Evolutionary conservation across 2,113 vertebrate genomes (phyloP).

Genomic region (Cyprinodon variegatus): DNA sequence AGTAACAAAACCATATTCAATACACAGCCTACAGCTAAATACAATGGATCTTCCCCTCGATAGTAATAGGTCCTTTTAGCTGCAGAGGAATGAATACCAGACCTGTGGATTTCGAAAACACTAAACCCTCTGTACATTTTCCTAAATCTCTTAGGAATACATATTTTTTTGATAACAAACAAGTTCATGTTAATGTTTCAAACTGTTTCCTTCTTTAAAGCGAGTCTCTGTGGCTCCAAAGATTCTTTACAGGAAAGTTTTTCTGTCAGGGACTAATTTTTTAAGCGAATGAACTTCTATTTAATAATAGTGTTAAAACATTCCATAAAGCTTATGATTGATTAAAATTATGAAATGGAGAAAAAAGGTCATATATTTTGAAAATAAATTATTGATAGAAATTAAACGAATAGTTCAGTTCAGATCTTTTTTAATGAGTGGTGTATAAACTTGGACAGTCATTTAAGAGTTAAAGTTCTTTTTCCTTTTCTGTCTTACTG

Average conservation of each 20-base stretch:
- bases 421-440: neutral
- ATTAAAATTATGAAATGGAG: too few relatives aligned
- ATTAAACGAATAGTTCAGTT: neutral
- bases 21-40: too few relatives aligned
- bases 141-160: too few relatives aligned
- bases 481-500: neutral
- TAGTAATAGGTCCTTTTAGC: neutral
- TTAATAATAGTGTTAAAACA: neutral
- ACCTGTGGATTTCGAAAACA: too few relatives aligned
- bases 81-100: neutral
- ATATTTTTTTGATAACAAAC: too few relatives aligned
- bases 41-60: too few relatives aligned
- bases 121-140: too few relatives aligned
- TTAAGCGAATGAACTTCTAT: slow-evolving; percentile 9
- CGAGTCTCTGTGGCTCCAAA: neutral
- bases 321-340: neutral
- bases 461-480: too few relatives aligned
- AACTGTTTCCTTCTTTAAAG: neutral
- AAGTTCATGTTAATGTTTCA: neutral
- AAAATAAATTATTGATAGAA: neutral
- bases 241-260: neutral
- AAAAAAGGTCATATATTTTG: neutral
- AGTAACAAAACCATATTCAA: too few relatives aligned
- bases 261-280: slow-evolving; percentile 15
- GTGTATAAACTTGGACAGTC: too few relatives aligned